Base-by-base conservation (phyloP, 1,140 invertebrate species). In the Phymastichus coffea region DNA sequence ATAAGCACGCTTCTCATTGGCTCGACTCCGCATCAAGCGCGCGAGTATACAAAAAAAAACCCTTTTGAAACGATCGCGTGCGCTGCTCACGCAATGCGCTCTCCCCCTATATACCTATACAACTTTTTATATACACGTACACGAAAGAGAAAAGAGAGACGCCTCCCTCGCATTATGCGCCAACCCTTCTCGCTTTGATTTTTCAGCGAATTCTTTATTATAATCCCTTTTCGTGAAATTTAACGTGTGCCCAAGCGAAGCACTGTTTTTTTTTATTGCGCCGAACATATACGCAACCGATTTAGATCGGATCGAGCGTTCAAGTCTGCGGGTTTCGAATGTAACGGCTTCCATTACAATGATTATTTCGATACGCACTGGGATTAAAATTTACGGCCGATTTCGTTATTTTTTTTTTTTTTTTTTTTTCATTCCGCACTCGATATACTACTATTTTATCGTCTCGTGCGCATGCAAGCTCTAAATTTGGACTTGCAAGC, bases 271-370 rank as follows among this genome's bases (percentile, higher is more conserved):
- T 49, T 10, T 10, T 49, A 1, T 12, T 35, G 17, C 12, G 41
- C 14, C 22, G 38, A 4, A 20, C 19, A 19, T 19, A 22, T 22
- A 19, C 6, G 20, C 9, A 14, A 20, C 1, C 20, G 15, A 9
- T 43, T 17, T 19, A 17, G 10, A 43, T 22, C 40, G 9, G 40
- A 23, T 23, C 10, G 14, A 22, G 3, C 41, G 41, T 46, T 4
- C 23, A 25, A 2, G 38, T 19, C n/a, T n/a, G n/a, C n/a, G n/a
- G n/a, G n/a, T n/a, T n/a, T n/a, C n/a, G n/a, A n/a, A n/a, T n/a
- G n/a, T 46, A 55, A 55, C 53, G 53, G 28, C 28, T 55, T 46
- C 41, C 53, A 25, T 46, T 55, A 46, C 53, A 55, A 33, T 46
- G 26, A 35, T 55, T 53, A 53, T 15, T 41, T 43, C 37, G 51